These are phyloP conservation scores for Thereva nobilitata DNA, from an alignment of 2,888 invertebrate species.

Conservation along the genomic window DNA sequence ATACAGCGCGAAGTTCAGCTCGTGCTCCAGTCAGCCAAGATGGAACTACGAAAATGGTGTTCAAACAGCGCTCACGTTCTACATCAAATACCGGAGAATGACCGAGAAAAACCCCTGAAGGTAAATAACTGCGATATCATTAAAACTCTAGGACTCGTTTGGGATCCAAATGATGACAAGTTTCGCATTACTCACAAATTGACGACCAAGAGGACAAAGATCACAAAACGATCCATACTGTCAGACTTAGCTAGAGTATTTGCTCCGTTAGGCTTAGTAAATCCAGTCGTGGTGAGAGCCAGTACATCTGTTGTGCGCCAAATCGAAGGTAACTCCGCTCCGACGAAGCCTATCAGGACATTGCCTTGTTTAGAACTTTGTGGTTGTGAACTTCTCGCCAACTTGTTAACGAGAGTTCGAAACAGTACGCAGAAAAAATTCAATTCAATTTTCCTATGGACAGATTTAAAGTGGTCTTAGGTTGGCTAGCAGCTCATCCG, in stretches of 20 bases:
- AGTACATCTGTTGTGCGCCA: constrained; percentile 11
- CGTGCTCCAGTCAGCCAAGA: constrained; percentile 31
- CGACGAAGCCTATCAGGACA: background rate
- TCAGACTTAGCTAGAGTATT: constrained; percentile 13
- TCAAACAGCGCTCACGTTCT: constrained; percentile 27
- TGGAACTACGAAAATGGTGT: constrained; percentile 41
- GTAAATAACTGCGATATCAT: background rate
- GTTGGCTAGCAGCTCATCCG: constrained; percentile 5
- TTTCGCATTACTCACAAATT: background rate
- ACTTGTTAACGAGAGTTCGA: too few species aligned
- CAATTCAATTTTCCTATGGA: background rate
- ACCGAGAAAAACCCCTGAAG: background rate
- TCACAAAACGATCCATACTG: background rate
- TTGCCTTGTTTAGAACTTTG: constrained; percentile 26
- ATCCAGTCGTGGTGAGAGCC: background rate
- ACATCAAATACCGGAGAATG: background rate
- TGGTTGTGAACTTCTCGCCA: constrained; percentile 19
- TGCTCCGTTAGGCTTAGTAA: constrained; percentile 21
- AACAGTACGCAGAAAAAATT: too few species aligned
- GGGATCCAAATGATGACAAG: background rate
- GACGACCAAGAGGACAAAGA: constrained; percentile 31
- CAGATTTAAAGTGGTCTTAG: constrained; percentile 2
- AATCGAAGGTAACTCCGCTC: constrained; percentile 24
- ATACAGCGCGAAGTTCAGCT: constrained; percentile 35
- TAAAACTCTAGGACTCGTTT: constrained; percentile 1